These are phyloP conservation scores for Protaetia brevitarsis DNA, from an alignment of 1,140 invertebrate genomes.

Conservation along the genomic window DNA sequence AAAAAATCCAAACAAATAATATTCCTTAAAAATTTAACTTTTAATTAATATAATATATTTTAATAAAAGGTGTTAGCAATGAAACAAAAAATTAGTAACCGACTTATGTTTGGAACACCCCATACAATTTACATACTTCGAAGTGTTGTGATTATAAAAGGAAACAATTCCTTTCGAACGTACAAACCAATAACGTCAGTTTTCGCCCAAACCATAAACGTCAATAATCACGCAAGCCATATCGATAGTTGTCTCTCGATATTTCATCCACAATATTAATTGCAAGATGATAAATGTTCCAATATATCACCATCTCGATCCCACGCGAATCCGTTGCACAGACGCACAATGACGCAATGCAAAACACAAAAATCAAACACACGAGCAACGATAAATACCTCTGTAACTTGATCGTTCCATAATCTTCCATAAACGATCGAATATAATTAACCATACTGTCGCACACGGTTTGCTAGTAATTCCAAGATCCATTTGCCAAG, in stretches of 20 bases:
- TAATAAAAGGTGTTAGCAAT: too few relatives aligned
- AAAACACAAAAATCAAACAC: neutral
- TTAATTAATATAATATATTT: too few relatives aligned
- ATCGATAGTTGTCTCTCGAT: constrained; percentile 76
- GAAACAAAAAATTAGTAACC: too few relatives aligned
- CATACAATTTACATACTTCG: constrained; percentile 75
- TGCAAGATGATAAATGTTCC: constrained; percentile 77
- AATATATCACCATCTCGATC: constrained; percentile 92
- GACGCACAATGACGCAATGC: constrained; percentile 47
- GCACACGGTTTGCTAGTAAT: constrained; percentile 78
- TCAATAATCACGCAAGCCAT: constrained; percentile 86
- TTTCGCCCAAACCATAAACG: constrained; percentile 88
- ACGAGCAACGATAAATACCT: constrained; percentile 58
- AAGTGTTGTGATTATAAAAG: constrained; percentile 92
- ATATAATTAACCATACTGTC: constrained; percentile 83
- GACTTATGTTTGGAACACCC: too few relatives aligned
- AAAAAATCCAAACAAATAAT: neutral
- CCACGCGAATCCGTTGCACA: constrained; percentile 89
- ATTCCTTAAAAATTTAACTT: neutral
- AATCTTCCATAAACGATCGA: constrained; percentile 85
- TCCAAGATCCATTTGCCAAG: constrained; percentile 77
- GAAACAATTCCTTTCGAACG: constrained; percentile 88
- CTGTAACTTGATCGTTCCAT: constrained; percentile 80
- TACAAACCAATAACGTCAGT: constrained; percentile 86
- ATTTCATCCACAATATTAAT: constrained; percentile 87